Percentiles rank a stretch among this genome's conserved stretches.
phyloP scores from a whole-genome alignment of 2,888 invertebrate genomes.

The Polydesmus complanatus region DNA sequence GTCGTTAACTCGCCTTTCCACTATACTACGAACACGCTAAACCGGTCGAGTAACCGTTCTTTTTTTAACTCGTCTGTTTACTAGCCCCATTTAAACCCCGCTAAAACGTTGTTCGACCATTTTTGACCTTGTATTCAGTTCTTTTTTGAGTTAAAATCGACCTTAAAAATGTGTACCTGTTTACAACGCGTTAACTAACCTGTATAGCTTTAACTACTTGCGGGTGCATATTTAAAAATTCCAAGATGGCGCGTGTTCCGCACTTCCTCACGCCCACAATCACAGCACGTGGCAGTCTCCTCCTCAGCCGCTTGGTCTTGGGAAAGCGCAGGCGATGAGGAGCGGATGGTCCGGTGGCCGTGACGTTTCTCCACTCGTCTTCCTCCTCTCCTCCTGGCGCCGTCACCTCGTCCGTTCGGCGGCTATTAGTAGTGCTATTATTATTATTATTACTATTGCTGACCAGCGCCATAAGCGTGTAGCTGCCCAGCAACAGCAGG shows the following conservation, averaged over 20 bases:
- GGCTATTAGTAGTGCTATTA: neutral
- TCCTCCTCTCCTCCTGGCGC: neutral
- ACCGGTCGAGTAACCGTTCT: too few species aligned
- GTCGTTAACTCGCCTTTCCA: too few species aligned
- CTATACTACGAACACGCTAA: too few species aligned
- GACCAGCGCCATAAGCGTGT: conserved; percentile 3
- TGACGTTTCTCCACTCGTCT: neutral
- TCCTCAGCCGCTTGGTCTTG: conserved; percentile 16
- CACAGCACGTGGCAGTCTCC: conserved; percentile 60
- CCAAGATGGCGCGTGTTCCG: conserved; percentile 80
- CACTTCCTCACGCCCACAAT: conserved; percentile 93
- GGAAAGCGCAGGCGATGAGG: conserved; percentile 12
- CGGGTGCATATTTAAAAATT: conserved; percentile 83
- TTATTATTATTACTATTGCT: neutral
- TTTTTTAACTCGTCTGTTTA: too few species aligned
- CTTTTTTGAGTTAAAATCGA: too few species aligned
- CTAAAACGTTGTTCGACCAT: too few species aligned
- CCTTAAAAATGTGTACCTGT: too few species aligned
- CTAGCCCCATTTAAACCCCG: neutral
- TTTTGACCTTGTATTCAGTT: too few species aligned
- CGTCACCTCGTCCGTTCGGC: neutral
- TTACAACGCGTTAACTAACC: neutral
- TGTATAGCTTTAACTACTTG: conserved; percentile 43
- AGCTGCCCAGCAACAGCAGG: conserved; percentile 4
- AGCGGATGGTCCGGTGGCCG: neutral